These are phyloP conservation scores for Trididemnum clinides DNA, from an alignment of 23 tunicate species.

Conservation along the genomic window DNA sequence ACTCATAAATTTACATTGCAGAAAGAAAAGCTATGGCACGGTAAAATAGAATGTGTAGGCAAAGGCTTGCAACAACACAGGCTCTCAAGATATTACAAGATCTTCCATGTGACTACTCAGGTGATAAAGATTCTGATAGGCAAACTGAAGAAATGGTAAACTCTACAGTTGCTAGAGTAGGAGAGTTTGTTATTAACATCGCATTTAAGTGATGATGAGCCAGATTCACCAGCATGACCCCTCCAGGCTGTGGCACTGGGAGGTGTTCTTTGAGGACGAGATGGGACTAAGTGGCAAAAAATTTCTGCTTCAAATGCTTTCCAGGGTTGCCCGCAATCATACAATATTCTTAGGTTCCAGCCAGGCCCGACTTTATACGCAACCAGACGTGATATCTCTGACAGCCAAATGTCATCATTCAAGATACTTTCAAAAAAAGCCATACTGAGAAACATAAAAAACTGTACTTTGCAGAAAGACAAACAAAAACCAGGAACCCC, in stretches of 20 bases:
- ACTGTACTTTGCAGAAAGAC: background rate
- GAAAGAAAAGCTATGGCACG: background rate
- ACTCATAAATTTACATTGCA: no score
- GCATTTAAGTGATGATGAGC: background rate
- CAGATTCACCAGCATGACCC: background rate
- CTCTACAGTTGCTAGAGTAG: background rate
- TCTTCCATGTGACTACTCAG: background rate
- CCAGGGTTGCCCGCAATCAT: background rate
- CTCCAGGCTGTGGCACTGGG: no score
- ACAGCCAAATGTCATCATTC: slow-evolving; percentile 2
- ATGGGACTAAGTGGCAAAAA: background rate
- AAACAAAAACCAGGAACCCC: background rate
- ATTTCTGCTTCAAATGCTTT: background rate
- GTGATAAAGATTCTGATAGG: background rate
- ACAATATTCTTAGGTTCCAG: no score
- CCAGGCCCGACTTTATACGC: no score
- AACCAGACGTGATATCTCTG: background rate
- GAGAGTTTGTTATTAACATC: background rate
- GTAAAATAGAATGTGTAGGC: background rate
- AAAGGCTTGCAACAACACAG: background rate
- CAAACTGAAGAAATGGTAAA: background rate
- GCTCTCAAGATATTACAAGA: background rate
- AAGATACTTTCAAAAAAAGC: background rate
- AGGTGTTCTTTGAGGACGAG: no score
- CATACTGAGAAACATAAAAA: no score